Evolutionary conservation across 1,140 invertebrate species (phyloP), one percentile per base, ranked within the genome.

Genomic region (Papilio helenus): DNA sequence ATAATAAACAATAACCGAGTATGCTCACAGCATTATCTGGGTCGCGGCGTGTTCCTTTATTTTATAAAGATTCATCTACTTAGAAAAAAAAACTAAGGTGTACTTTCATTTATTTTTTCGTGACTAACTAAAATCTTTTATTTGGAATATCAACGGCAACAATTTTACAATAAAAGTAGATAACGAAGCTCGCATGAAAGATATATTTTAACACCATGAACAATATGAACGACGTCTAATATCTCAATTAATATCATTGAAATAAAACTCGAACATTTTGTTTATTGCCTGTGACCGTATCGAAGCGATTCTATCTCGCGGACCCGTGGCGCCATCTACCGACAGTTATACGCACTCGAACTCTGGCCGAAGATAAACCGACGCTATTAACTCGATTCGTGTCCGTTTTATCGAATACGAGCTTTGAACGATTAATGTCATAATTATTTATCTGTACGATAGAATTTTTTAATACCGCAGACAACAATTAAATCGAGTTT

Each of bases 251-350:
- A 84, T 83, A 83, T 81, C 79, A 81, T 80, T 80, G 82, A 46
- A 80, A 79, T 80, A 83, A 79, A 86, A 80, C 68, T 82, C 68
- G 79, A 81, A 83, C 80, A 84, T 86, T 89, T 89, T 81, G 82
- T 89, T 90, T 90, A 90, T 86, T 85, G 87, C 51, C 86, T 88
- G 85, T 86, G 84, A 81, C 85, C 85, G 87, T 87, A 76, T 80
- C 89, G 89, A 88, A 89, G 82, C 79, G 80, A 87, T 87, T 84
- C 72, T 76, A 84, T 81, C 85, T 80, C 65, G 82, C 81, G 77
- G 83, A 86, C 87, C 80, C 76, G 82, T 90, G 87, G 91, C 91
- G 91, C 91, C 91, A 92, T 90, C 90, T 90, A 72, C 84, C 46
- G 79, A 82, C 86, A 80, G 80, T 86, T 86, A 89, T 73, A 72